Base-by-base conservation (phyloP, 2,797 vertebrate genomes). In the Notolabrus celidotus region DNA sequence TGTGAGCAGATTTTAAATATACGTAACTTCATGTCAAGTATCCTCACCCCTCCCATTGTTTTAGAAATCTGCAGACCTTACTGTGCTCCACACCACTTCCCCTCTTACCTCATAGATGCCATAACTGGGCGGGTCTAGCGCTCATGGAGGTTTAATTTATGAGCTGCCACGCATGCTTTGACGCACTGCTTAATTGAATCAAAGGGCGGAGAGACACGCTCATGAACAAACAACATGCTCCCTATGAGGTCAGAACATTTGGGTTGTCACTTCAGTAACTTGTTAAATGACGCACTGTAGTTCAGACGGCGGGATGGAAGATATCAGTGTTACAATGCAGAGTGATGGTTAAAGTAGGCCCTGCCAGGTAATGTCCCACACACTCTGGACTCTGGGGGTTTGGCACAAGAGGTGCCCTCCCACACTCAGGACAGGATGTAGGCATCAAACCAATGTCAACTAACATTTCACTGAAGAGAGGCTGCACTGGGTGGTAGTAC, bases 51-150 rank as follows among this genome's bases (percentile, higher is more conserved):
- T 73, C 69, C 73, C 74, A 54, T 67, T 38, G 42, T 34, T 42
- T 34, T 42, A 31, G 42, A 53, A 71, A 69, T 25, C 16, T 47
- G 11, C n/a, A 52, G 46, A 43, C 31, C 19, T 80, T 45, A 54
- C 27, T 31, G 19, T 15, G 19, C 15, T 4, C 25, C 46, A 47
- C 64, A 53, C 20, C 10, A 19, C n/a, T 33, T 63, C 31, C 64
- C 4, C 57, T 75, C 75, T 84, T 74, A 77, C 73, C 67, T 82
- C 87, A 89, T 76, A 64, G 64, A 88, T 84, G 73, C 71, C 79
- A 58, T 17, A 67, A 77, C 66, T 81, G 82, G 85, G 86, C 2
- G 77, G 86, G 77, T 34, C 47, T 25, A 0, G 23, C 1, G 5
- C 31, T 85, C 55, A 31, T 77, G 36, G 11, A 78, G 42, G 53